These are phyloP conservation scores for Heliconius ismenius DNA, from an alignment of 2,888 invertebrate genomes.

Conservation along the genomic window DNA sequence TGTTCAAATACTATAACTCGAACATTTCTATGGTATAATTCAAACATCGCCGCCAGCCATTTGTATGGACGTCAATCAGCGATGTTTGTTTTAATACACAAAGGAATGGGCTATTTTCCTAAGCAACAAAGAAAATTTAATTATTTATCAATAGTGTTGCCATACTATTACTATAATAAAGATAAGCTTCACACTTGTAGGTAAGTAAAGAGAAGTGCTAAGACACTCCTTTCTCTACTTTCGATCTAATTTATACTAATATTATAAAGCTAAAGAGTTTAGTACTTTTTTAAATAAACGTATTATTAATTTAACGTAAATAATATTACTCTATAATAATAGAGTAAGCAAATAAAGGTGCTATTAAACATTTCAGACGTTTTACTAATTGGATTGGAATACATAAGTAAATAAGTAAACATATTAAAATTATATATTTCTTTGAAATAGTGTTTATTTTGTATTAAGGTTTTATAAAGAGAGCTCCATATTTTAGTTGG, in stretches of 20 bases:
- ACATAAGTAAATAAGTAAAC: background rate
- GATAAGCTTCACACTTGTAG: background rate
- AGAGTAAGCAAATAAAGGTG: background rate
- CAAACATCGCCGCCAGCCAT: background rate
- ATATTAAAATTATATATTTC: background rate
- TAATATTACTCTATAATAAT: background rate
- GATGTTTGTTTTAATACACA: constrained; percentile 8
- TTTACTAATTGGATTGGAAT: background rate
- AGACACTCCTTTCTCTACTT: no score
- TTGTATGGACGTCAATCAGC: constrained; percentile 14
- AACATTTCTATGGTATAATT: constrained; percentile 6
- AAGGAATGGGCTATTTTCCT: constrained; percentile 5
- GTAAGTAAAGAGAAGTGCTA: no score
- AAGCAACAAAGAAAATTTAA: constrained; percentile 14
- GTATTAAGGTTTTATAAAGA: background rate
- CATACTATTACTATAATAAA: background rate
- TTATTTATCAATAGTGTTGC: constrained; percentile 7
- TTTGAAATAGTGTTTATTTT: background rate
- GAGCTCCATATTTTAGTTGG: background rate
- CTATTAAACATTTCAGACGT: constrained; percentile 2
- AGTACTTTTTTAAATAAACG: no score
- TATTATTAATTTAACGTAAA: no score
- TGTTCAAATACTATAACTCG: background rate
- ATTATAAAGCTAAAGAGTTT: no score
- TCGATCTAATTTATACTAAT: no score